Base-by-base conservation (phyloP, 2,113 vertebrate species). In the Xerus inauris region DNA sequence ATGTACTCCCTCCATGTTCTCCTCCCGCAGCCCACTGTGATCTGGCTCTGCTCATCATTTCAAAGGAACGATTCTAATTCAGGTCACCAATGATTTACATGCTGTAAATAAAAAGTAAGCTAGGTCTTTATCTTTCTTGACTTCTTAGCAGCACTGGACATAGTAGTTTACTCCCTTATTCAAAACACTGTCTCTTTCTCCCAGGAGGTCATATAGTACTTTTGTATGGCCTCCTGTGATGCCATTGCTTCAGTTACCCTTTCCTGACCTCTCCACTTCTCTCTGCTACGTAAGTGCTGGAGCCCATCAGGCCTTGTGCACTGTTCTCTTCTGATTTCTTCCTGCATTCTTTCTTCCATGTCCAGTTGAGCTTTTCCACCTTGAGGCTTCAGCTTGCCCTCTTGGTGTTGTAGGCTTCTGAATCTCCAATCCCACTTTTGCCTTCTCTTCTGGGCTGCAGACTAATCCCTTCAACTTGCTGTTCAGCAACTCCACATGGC, bases 111-210 rank as follows among this genome's bases (percentile, higher is more conserved):
- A 73, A 91, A 30, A 73, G 30, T 14, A 20, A 57, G 24, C 45
- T 47, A 85, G 65, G 47, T 92, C 30, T 77, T 72, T 71, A 22
- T 82, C 28, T 82, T 75, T 91, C 73, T 81, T 94, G 30, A 89
- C 45, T 79, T 69, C 38, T 59, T 42, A 76, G 8, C 11, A 59
- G 35, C 28, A 87, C 42, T 85, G 26, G n/a, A 49, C 12, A 49
- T 59, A 75, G 11, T 62, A 62, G 26, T 91, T 86, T 75, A 77
- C n/a, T 19, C 4, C 13, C 82, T 75, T 38, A 35, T 30, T 45
- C 38, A 0, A 79, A 79, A n/a, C 10, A 67, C 28, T 57, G 42
- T 73, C 69, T 85, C 83, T 91, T 73, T 35, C 40, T 79, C 54
- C 47, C 54, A 13, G 45, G 13, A 69, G 79, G 42, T 45, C 38